Evolutionary conservation across 2,888 invertebrate species (phyloP).

Genomic region (Actias luna): DNA sequence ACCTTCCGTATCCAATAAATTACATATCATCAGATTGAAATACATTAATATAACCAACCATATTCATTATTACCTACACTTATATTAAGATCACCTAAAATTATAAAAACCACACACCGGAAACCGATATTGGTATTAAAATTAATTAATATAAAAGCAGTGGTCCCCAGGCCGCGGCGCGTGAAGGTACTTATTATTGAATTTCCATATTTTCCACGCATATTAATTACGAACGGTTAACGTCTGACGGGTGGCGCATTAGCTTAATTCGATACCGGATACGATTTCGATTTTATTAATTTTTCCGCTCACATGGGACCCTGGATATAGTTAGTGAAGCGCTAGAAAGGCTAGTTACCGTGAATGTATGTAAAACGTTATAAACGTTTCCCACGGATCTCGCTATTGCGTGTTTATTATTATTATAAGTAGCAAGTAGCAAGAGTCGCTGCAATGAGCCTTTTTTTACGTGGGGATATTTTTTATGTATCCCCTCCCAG

Average conservation of each 20-base stretch:
- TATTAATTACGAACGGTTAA: constrained; percentile 64
- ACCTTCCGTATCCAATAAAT: background rate
- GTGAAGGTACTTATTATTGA: constrained; percentile 32
- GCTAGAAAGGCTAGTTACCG: constrained; percentile 26
- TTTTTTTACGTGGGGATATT: no score
- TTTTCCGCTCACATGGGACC: constrained; percentile 47
- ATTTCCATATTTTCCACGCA: constrained; percentile 57
- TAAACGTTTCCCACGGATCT: background rate
- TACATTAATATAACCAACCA: background rate
- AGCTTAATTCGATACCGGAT: constrained; percentile 67
- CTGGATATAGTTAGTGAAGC: constrained; percentile 24
- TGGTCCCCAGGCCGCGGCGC: background rate
- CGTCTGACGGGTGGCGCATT: constrained; percentile 58
- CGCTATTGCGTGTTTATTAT: no score
- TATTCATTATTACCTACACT: background rate
- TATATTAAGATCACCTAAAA: background rate
- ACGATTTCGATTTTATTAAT: constrained; percentile 68
- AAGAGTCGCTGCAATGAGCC: no score
- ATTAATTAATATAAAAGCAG: constrained; percentile 44
- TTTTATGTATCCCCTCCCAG: no score
- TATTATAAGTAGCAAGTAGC: no score
- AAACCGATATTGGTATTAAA: constrained; percentile 19
- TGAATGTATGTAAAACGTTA: background rate
- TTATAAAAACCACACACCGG: background rate
- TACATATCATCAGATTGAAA: background rate